These are phyloP conservation scores for Murina feae DNA, from an alignment of 2,113 vertebrate species.

Conservation along the genomic window DNA sequence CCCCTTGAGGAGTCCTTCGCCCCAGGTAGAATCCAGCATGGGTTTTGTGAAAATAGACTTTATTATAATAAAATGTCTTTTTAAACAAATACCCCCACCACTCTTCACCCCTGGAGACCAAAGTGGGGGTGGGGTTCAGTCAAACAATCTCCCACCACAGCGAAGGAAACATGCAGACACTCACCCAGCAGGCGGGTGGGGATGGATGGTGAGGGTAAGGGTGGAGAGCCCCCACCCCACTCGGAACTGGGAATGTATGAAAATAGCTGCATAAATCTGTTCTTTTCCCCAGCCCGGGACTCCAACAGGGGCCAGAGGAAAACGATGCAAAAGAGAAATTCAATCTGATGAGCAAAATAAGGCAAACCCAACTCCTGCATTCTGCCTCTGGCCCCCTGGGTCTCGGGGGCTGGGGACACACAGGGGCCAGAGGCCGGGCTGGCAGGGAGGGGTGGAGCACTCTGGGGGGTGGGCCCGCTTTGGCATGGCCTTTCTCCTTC, in stretches of 20 bases:
- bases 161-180: slow-evolving; percentile 78
- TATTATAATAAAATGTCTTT: slow-evolving; percentile 85
- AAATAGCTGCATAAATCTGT: slow-evolving; percentile 68
- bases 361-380: slow-evolving; percentile 76
- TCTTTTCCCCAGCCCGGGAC: slow-evolving; percentile 30
- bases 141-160: slow-evolving; percentile 59
- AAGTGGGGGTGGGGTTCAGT: not conserved
- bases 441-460: slow-evolving; percentile 28
- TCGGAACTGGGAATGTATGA: slow-evolving; percentile 60
- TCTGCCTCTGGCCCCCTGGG: slow-evolving; percentile 40
- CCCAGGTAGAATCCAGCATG: slow-evolving; percentile 45
- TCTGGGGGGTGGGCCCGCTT: slow-evolving; percentile 40
- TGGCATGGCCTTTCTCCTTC: slow-evolving; percentile 62
- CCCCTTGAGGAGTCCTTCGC: not conserved
- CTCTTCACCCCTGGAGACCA: slow-evolving; percentile 38
- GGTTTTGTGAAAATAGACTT: slow-evolving; percentile 86
- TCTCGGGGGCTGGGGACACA: not conserved
- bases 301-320: not conserved
- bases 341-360: slow-evolving; percentile 77
- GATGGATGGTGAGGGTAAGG: not conserved
- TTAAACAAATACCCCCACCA: slow-evolving; percentile 79
- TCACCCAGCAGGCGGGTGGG: not conserved
- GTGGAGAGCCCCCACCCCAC: not conserved
- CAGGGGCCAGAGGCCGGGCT: not conserved
- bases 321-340: slow-evolving; percentile 61